These are phyloP conservation scores for Propsilocerus akamusi DNA, from an alignment of 1,140 invertebrate species.

Conservation along the genomic window DNA sequence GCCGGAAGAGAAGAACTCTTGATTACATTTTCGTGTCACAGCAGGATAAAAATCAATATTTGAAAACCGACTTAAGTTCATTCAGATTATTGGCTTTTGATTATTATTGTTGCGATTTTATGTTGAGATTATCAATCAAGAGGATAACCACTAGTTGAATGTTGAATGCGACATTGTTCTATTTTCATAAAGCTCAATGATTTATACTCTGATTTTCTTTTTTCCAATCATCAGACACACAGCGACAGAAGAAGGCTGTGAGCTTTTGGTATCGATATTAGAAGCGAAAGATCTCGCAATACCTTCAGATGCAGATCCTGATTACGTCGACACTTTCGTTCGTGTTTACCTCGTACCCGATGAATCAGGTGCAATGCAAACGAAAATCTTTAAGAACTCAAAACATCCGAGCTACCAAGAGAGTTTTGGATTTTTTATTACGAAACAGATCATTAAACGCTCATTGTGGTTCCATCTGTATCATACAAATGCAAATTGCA, in stretches of 20 bases:
- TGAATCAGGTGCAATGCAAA: slow-evolving; percentile 49
- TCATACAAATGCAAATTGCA: slow-evolving; percentile 18
- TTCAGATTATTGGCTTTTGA: no score
- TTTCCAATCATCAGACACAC: slow-evolving; percentile 9
- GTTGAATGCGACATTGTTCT: no score
- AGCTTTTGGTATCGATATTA: slow-evolving; percentile 51
- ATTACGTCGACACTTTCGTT: slow-evolving; percentile 52
- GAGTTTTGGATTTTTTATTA: slow-evolving; percentile 49
- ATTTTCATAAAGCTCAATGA: no score
- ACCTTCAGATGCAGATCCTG: slow-evolving; percentile 35
- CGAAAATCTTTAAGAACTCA: slow-evolving; percentile 33
- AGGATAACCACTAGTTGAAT: no score
- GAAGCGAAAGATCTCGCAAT: slow-evolving; percentile 54
- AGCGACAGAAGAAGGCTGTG: slow-evolving; percentile 38
- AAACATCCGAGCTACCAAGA: slow-evolving; percentile 51
- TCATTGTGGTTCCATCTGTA: slow-evolving; percentile 24
- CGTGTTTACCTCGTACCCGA: slow-evolving; percentile 56
- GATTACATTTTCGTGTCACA: no score
- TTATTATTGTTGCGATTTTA: no score
- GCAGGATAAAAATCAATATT: no score
- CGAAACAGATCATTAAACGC: slow-evolving; percentile 21
- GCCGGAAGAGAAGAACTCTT: no score
- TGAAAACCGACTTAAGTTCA: no score
- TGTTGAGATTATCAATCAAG: no score
- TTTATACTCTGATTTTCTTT: slow-evolving; percentile 5